Evolutionary conservation across 2,888 invertebrate genomes (phyloP), one percentile per base, ranked within the genome.

Genomic region (Eristalis intricaria): DNA sequence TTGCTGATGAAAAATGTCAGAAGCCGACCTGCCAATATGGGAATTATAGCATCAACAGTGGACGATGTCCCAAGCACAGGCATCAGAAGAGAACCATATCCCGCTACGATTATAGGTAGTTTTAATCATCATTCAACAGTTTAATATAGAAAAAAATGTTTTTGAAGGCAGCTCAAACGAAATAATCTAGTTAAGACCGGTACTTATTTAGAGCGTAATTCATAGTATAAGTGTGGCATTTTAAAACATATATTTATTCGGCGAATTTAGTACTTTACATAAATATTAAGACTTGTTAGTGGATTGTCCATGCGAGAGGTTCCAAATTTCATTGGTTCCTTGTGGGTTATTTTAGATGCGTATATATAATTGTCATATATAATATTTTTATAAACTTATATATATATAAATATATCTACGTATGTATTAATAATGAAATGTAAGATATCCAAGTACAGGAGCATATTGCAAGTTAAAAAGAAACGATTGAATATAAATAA

Each of bases 41-140:
- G 35, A 75, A 89, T 2, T 93, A 92, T 60, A 91, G 89, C 79
- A 84, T 69, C 35, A 89, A 89, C 61, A 89, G 87, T 15, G 93
- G 93, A n/a, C 91, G 93, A n/a, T 93, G 93, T 82, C 93, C 93
- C n/a, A 91, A 90, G 10, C 83, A 87, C 11, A 89, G 75, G 70
- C 89, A 84, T 68, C 82, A 88, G n/a, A 89, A 89, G 68, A 79
- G 84, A 70, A 64, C 71, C 11, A 58, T 70, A 26, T 63, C 85
- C n/a, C 88, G 76, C 10, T 85, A 84, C 70, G 89, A 90, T 60
- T 88, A 89, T 69, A 90, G 90, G 75, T 90, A 85, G 69, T 71
- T 40, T 60, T 29, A 26, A 15, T 26, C n/a, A 26, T 23, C 64
- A 40, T 74, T 60, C 71, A 74, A 73, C 64, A 64, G 63, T 60